A percentile compares a stretch with the other conserved stretches of the same genome.
Conservation (phyloP, 2,888 invertebrate species). For the Harpagoxenus sublaevis region DNA sequence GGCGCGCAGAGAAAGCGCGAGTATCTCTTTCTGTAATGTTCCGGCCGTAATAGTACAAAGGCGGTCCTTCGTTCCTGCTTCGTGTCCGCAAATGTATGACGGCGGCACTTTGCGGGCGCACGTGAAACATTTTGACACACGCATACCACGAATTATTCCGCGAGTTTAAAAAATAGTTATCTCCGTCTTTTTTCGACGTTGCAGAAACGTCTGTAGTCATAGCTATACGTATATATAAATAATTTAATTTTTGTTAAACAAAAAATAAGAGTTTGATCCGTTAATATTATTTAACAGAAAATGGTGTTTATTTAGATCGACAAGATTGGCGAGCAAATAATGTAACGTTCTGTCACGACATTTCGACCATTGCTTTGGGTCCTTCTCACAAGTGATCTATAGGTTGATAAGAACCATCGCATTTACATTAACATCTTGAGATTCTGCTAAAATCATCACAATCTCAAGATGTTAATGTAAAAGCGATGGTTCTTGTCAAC, state of each 20-base stretch:
- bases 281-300: no score
- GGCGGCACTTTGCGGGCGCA: not conserved
- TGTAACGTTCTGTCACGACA: no score
- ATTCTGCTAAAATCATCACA: no score
- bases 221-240: not conserved
- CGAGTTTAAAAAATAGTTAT: constrained; percentile 29
- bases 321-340: no score
- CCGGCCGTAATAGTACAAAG: constrained; percentile 72
- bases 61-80: constrained; percentile 59
- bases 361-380: no score
- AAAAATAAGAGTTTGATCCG: no score
- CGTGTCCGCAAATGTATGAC: constrained; percentile 44
- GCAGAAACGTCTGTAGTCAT: not conserved
- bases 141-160: constrained; percentile 24
- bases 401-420: no score
- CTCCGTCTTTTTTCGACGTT: not conserved
- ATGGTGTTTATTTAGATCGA: no score
- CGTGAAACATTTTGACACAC: constrained; percentile 38
- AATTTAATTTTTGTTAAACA: not conserved
- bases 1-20: constrained; percentile 56
- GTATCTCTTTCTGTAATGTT: constrained; percentile 74
- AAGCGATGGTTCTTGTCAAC: no score
- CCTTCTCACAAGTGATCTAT: no score
- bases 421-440: no score
- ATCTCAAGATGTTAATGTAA: no score